Evolutionary conservation across 2,113 vertebrate species (phyloP), one percentile per base, ranked within the genome.

Genomic region (Pelusios castaneus): DNA sequence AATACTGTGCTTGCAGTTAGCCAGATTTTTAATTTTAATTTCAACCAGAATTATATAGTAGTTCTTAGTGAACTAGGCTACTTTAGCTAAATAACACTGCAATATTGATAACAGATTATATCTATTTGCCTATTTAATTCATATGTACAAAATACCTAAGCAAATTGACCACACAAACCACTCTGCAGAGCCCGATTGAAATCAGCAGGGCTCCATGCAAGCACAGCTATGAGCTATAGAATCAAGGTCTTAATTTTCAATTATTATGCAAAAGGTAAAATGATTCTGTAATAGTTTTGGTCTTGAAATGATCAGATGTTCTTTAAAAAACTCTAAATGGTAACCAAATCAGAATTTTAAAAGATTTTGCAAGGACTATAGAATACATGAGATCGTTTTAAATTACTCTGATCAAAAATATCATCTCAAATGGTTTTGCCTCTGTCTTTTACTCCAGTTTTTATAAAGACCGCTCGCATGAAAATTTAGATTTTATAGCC

Each of bases 401-500:
- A 49, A 14, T 51, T 51, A 51, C 49, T 77, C 75, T 29, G 45
- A 47, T 67, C 5, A 87, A 52, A 95, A 91, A 45, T 45, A 85
- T 8, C 56, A 67, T 21, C 4, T 17, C 73, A 58, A 84, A 31
- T 29, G 90, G 29, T 80, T 83, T 6, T 0, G 41, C 12, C 4
- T 41, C 88, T 77, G 19, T 1, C 5, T 92, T 80, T 87, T 81
- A 73, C 24, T 63, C 24, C 19, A 92, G 24, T 2, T 93, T 92
- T 89, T 76, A 91, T 8, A 77, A 8, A 87, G 52, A 80, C 34
- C 6, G n/a, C 11, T 82, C 91, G 47, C 0, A 0, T 58, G 17
- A 85, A 73, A 95, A 89, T 4, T 12, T 85, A 91, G 87, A 91
- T 63, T 70, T 93, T 45, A 27, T 9, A 77, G 82, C 94, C 92